These are phyloP conservation scores for Cosmorhoe ocellata DNA, from an alignment of 2,888 invertebrate species.

Conservation along the genomic window DNA sequence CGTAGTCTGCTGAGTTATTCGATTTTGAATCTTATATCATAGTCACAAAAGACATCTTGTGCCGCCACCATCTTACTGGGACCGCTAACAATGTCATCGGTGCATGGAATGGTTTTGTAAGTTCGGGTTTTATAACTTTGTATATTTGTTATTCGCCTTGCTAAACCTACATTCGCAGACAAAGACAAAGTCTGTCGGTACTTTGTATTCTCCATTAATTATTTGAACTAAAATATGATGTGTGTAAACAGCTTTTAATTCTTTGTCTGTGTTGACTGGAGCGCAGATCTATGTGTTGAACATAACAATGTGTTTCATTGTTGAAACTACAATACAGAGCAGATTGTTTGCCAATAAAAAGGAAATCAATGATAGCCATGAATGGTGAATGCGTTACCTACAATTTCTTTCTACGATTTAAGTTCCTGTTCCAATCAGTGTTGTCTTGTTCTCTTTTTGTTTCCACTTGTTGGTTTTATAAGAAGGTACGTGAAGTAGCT, in stretches of 20 bases:
- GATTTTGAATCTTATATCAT: too few relatives aligned
- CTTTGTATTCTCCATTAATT: neutral
- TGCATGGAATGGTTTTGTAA: too few relatives aligned
- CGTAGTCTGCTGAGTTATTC: too few relatives aligned
- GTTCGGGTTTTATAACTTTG: too few relatives aligned
- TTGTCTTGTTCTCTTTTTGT: slow-evolving; percentile 7
- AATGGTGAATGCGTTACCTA: neutral
- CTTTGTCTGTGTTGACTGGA: slow-evolving; percentile 13
- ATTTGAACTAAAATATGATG: neutral
- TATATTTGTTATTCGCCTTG: too few relatives aligned
- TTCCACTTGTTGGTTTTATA: neutral
- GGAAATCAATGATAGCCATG: slow-evolving; percentile 7
- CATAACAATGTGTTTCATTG: slow-evolving; percentile 10
- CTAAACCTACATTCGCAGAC: too few relatives aligned
- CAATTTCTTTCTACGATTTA: slow-evolving; percentile 7
- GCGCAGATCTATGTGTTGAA: slow-evolving; percentile 6
- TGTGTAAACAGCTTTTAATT: slow-evolving; percentile 12
- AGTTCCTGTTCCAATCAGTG: slow-evolving; percentile 9
- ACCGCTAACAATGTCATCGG: too few relatives aligned
- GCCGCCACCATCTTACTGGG: too few relatives aligned
- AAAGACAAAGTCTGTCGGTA: neutral
- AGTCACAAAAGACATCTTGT: too few relatives aligned
- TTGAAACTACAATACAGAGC: slow-evolving; percentile 10
- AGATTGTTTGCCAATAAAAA: slow-evolving; percentile 15
- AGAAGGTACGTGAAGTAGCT: too few relatives aligned